These are phyloP conservation scores for Plemyria rubiginata DNA, from an alignment of 2,888 invertebrate genomes.

Conservation along the genomic window DNA sequence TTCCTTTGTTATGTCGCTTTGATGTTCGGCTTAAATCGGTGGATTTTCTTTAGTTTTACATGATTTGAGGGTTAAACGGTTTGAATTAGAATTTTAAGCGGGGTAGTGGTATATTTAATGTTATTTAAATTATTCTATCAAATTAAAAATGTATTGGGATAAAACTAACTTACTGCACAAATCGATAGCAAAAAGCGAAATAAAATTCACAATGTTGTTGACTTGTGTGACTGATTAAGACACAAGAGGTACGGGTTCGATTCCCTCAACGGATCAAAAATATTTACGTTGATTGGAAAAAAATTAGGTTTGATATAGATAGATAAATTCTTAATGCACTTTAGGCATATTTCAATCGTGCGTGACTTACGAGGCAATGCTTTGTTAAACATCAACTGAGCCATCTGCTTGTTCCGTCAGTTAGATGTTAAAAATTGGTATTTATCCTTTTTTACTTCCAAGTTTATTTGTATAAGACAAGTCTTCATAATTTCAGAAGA, in stretches of 20 bases:
- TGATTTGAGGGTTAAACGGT: conserved; percentile 58
- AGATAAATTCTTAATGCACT: no score
- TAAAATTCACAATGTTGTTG: no score
- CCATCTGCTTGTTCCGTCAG: no score
- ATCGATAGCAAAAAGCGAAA: background rate
- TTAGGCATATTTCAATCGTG: no score
- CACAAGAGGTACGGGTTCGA: no score
- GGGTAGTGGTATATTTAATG: background rate
- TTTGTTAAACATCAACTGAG: no score
- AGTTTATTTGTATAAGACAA: background rate
- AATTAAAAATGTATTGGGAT: background rate
- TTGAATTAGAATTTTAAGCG: conserved; percentile 27
- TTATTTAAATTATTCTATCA: background rate
- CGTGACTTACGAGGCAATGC: no score
- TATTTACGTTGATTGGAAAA: no score
- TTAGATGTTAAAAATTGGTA: background rate
- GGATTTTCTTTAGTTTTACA: conserved; percentile 67
- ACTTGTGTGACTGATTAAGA: no score
- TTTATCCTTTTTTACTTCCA: background rate
- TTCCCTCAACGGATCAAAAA: no score
- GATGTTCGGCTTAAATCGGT: conserved; percentile 75
- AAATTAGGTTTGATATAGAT: no score
- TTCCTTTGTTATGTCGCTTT: conserved; percentile 79
- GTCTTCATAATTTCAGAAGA: conserved; percentile 19
- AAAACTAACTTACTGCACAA: background rate